Percentiles rank a stretch among this genome's conserved stretches.
Evolutionary conservation across 2,888 invertebrate species (phyloP).

Genomic region (Eilema sororculum): DNA sequence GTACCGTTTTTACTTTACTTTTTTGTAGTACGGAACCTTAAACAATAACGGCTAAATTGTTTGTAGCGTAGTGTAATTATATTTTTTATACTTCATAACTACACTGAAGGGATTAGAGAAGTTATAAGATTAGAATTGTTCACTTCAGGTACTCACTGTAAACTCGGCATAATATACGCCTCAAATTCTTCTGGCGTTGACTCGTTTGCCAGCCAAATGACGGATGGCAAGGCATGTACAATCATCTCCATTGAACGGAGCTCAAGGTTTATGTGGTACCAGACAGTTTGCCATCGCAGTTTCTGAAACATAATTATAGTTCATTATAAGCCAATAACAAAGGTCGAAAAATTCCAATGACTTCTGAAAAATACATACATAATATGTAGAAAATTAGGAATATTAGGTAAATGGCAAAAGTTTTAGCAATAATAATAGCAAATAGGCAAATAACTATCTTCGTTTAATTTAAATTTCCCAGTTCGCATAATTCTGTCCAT

Average conservation of each 20-base stretch:
- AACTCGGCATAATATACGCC: slow-evolving; percentile 93
- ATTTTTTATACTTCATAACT: too few species aligned
- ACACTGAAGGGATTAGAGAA: too few species aligned
- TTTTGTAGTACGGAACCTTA: too few species aligned
- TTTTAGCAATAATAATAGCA: background rate
- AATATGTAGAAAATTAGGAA: background rate
- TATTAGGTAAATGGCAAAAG: background rate
- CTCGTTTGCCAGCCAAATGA: slow-evolving; percentile 93
- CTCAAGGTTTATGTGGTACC: slow-evolving; percentile 95
- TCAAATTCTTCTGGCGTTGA: slow-evolving; percentile 93
- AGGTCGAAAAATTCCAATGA: background rate
- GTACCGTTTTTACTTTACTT: too few species aligned
- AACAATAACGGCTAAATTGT: too few species aligned
- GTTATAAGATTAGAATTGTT: background rate
- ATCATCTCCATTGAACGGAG: slow-evolving; percentile 94
- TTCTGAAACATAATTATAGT: slow-evolving; percentile 89
- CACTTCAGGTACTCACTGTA: slow-evolving; percentile 88
- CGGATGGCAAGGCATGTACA: slow-evolving; percentile 94
- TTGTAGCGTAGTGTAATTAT: too few species aligned
- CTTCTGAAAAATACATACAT: background rate
- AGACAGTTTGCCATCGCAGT: slow-evolving; percentile 97
- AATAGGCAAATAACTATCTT: too few species aligned
- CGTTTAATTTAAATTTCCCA: too few species aligned
- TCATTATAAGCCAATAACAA: background rate
- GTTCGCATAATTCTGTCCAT: too few species aligned